Percentiles rank a stretch among this genome's conserved stretches.
These are phyloP conservation scores for Molossus alvarezi DNA, from an alignment of 2,797 vertebrate genomes.

Conservation along the genomic window DNA sequence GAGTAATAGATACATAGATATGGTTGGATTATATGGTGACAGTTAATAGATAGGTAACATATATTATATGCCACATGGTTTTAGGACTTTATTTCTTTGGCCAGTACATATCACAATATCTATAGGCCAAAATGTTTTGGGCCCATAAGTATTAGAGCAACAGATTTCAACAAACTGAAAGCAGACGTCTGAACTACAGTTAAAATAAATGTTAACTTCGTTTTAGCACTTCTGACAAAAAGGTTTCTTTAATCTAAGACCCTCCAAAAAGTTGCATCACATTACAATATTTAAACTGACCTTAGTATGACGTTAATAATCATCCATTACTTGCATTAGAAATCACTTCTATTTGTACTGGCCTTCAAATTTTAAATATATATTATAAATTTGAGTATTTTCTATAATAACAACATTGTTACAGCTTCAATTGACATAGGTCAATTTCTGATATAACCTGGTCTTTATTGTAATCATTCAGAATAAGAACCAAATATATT, in stretches of 20 bases:
- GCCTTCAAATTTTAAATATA: not conserved
- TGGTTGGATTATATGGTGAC: not conserved
- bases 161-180: slow-evolving; percentile 32
- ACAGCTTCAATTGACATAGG: not conserved
- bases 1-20: not conserved
- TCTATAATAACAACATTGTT: not conserved
- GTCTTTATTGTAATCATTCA: slow-evolving; percentile 33
- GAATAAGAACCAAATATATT: not conserved
- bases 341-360: slow-evolving; percentile 38
- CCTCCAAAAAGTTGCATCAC: slow-evolving; percentile 18
- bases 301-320: not conserved
- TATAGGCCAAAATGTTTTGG: not conserved
- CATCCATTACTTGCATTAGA: slow-evolving; percentile 19
- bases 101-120: not conserved
- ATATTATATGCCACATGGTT: not conserved
- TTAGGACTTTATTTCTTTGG: not conserved
- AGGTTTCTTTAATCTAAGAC: slow-evolving; percentile 20
- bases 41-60: not conserved
- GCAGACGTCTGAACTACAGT: not conserved
- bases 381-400: not conserved
- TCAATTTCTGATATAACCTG: slow-evolving; percentile 12
- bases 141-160: not conserved
- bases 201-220: slow-evolving; percentile 26
- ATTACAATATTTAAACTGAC: not conserved
- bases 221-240: slow-evolving; percentile 19